Base-by-base conservation (phyloP, 2,888 invertebrate genomes). In the Troides aeacus region DNA sequence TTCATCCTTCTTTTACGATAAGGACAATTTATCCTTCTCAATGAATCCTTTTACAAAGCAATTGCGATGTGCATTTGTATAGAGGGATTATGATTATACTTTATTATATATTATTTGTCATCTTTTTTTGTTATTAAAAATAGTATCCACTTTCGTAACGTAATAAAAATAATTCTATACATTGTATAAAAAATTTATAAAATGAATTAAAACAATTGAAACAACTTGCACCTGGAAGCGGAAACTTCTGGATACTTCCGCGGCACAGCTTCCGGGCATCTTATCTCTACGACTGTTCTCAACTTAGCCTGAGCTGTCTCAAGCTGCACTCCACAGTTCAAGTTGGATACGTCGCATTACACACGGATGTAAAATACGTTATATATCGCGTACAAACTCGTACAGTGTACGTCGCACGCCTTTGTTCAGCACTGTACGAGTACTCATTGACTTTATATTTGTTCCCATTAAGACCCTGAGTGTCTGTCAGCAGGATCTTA, bases 281-380 rank as follows among this genome's bases (percentile, higher is more conserved):
- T 66, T 64, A 70, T 70, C 70, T 66, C 63, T 39, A 46, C 59
- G 63, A 63, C 62, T 46, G 46, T 39, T 66, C 56, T 70, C 60
- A 63, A 66, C 63, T 70, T 62, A 66, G 50, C 62, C 65, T 15
- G 59, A 70, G 66, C 24, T 53, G 70, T 70, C 70, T 70, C 63
- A 18, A 70, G 70, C 58, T 53, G 59, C 63, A 23, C 50, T 63
- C 21, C 15, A 58, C 66, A 50, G 66, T 53, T 64, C 36, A 17
- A n/a, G 39, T 39, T 39, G 39, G 8, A 39, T 10, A 46, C 46
- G 39, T 15, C 39, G 18, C 42, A 68, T 62, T 63, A 62, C 53
- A 36, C 23, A 6, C n/a, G 4, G 50, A 17, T 18, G 18, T 18
- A 50, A 17, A 50, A 50, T 50, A 7, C 50, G 2, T 50, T 18